phyloP scores from a whole-genome alignment of 2,797 vertebrate genomes.

The Botia kubotai region DNA sequence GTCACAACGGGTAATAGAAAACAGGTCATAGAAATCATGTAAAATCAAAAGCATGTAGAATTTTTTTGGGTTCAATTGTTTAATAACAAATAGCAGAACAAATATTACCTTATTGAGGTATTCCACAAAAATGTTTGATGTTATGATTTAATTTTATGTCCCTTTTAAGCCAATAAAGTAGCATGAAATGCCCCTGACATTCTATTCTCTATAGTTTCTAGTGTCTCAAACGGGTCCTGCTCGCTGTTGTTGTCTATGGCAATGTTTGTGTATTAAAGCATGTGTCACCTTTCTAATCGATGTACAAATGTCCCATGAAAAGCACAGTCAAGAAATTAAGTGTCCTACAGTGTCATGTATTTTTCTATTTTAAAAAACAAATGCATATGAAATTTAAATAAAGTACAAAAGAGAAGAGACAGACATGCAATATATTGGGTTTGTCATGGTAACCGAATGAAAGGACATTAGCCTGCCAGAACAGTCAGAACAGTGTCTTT shows the following conservation, averaged over 20 bases:
- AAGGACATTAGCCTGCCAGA: slow-evolving; percentile 15
- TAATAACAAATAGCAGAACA: not conserved
- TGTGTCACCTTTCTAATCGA: slow-evolving; percentile 76
- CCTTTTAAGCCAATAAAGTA: not conserved
- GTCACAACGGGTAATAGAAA: not conserved
- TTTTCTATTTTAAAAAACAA: slow-evolving; percentile 78
- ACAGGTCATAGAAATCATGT: too few species aligned
- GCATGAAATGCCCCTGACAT: slow-evolving; percentile 2
- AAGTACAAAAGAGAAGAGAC: slow-evolving; percentile 77
- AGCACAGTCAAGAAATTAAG: slow-evolving; percentile 79
- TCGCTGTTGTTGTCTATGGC: slow-evolving; percentile 69
- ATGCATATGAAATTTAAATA: slow-evolving; percentile 67
- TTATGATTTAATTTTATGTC: too few species aligned
- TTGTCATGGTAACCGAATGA: slow-evolving; percentile 51
- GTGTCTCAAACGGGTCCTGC: slow-evolving; percentile 69
- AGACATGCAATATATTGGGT: slow-evolving; percentile 34
- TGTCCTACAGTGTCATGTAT: slow-evolving; percentile 77
- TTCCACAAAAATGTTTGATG: not conserved
- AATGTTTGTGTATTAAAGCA: slow-evolving; percentile 79
- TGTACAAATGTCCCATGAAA: slow-evolving; percentile 69
- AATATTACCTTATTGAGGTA: not conserved
- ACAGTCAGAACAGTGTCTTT: slow-evolving; percentile 68
- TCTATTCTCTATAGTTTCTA: slow-evolving; percentile 1
- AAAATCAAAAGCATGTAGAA: too few species aligned
- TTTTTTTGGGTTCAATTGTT: not conserved